Evolutionary conservation across 64 coral and sea anemone species (phyloP).

Genomic region (Platygyra sinensis): DNA sequence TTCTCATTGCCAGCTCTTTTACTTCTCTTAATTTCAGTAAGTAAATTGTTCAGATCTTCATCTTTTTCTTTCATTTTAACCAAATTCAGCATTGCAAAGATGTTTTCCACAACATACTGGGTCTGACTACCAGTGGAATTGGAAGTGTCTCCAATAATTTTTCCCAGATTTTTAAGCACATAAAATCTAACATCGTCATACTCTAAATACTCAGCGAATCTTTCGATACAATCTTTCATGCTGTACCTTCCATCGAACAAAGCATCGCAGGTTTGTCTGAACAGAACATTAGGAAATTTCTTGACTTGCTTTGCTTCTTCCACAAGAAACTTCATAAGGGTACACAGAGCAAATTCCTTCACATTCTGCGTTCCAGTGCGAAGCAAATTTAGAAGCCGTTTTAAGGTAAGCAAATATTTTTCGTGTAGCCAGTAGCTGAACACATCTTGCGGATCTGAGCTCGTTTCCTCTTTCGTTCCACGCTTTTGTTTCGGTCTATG

Average conservation of each 20-base stretch:
- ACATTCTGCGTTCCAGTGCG: slow-evolving; percentile 31
- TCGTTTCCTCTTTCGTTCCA: not conserved
- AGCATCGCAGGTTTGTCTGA: slow-evolving; percentile 65
- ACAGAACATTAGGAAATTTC: slow-evolving; percentile 61
- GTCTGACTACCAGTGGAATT: not conserved
- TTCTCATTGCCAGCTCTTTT: slow-evolving; percentile 1
- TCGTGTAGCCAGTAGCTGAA: slow-evolving; percentile 70
- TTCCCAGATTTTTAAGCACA: slow-evolving; percentile 74
- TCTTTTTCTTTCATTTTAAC: slow-evolving; percentile 70
- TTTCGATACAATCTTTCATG: slow-evolving; percentile 68
- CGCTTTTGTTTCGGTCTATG: not conserved
- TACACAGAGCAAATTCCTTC: slow-evolving; percentile 72
- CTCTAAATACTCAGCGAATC: slow-evolving; percentile 78
- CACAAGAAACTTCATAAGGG: slow-evolving; percentile 84
- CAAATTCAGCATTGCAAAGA: slow-evolving; percentile 55
- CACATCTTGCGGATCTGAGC: slow-evolving; percentile 61
- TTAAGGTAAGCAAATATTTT: slow-evolving; percentile 62
- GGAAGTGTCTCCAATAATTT: slow-evolving; percentile 44
- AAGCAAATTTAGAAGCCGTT: slow-evolving; percentile 58
- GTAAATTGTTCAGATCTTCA: slow-evolving; percentile 75
- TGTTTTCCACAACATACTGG: slow-evolving; percentile 62
- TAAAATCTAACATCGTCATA: slow-evolving; percentile 87
- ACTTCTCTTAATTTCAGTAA: slow-evolving; percentile 18
- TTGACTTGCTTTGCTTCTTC: slow-evolving; percentile 41
- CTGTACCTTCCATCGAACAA: slow-evolving; percentile 44